Base-by-base conservation (phyloP, 2,797 vertebrate genomes). In the Paratrypauchen microcephalus region DNA sequence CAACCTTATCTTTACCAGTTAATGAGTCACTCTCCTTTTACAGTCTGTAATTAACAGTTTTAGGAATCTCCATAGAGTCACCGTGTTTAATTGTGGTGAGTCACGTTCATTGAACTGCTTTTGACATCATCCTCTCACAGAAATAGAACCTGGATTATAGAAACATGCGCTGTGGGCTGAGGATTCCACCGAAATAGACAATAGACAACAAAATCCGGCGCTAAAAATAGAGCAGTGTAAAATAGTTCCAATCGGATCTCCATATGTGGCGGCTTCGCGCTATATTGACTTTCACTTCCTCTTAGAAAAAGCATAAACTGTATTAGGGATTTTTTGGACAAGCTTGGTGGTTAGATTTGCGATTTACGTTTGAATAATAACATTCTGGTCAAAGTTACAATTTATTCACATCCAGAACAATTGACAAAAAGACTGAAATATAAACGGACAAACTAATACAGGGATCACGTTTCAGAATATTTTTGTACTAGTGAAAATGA, bases 151-250 rank as follows among this genome's bases (percentile, higher is more conserved):
- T 24, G 24, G 76, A 86, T 78, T 23, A 76, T 56, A 71, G 67
- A 76, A 24, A 60, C 68, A 70, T 45, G 66, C 65, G 8, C 71
- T 4, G 65, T 62, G 7, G 76, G 61, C 65, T 19, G 41, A 69
- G 52, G 6, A 2, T 65, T 76, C 61, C 64, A 72, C 80, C 74
- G 68, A 87, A 86, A 91, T 78, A 87, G 78, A 68, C 61, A 7
- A 21, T 68, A 66, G 65, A 70, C 15, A 15, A 28, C 23, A 58
- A 69, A 57, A 32, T 74, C 19, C 21, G 21, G 19, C 57, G 26
- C 72, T 80, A 71, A 76, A 83, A 83, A 85, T 78, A 80, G 77
- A 81, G 5, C 19, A 2, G 68, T 39, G 23, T 69, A 60, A 79
- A 69, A 80, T 81, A 80, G 79, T 73, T 65, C 79, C 56, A 56